phyloP scores from a whole-genome alignment of 2,888 invertebrate genomes.

The Oligia latruncula region DNA sequence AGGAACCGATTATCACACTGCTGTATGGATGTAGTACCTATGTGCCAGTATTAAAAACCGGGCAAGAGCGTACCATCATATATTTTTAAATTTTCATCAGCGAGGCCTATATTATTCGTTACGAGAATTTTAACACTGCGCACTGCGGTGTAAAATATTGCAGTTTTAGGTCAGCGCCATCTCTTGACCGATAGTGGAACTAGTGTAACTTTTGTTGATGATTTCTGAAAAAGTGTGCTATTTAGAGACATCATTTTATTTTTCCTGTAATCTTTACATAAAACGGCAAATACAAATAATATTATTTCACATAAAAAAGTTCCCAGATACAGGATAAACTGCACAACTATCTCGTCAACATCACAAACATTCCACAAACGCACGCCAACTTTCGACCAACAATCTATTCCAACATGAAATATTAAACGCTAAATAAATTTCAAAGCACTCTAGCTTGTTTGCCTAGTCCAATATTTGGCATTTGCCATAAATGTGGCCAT shows the following conservation, averaged over 20 bases:
- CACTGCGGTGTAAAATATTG: too few relatives aligned
- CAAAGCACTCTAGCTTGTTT: conserved; percentile 61
- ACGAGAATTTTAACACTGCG: too few relatives aligned
- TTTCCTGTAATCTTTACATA: too few relatives aligned
- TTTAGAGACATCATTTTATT: too few relatives aligned
- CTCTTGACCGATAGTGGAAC: too few relatives aligned
- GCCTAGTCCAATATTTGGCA: conserved; percentile 59
- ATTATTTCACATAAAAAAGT: not conserved
- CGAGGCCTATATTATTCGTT: too few relatives aligned
- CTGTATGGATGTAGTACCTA: not conserved
- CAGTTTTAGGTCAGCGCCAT: too few relatives aligned
- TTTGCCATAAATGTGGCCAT: conserved; percentile 64
- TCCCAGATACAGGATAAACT: not conserved
- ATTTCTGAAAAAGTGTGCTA: too few relatives aligned
- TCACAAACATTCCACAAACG: conserved; percentile 25
- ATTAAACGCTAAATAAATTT: conserved; percentile 65
- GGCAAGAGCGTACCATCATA: too few relatives aligned
- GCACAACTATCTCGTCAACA: not conserved
- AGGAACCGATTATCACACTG: conserved; percentile 10
- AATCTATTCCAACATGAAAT: conserved; percentile 59
- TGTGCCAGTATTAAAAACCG: not conserved
- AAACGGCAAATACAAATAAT: not conserved
- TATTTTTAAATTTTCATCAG: too few relatives aligned
- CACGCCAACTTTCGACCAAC: conserved; percentile 43
- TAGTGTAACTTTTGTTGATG: too few relatives aligned